Conservation (phyloP, 2,888 invertebrate genomes). For the Spodoptera littoralis region DNA sequence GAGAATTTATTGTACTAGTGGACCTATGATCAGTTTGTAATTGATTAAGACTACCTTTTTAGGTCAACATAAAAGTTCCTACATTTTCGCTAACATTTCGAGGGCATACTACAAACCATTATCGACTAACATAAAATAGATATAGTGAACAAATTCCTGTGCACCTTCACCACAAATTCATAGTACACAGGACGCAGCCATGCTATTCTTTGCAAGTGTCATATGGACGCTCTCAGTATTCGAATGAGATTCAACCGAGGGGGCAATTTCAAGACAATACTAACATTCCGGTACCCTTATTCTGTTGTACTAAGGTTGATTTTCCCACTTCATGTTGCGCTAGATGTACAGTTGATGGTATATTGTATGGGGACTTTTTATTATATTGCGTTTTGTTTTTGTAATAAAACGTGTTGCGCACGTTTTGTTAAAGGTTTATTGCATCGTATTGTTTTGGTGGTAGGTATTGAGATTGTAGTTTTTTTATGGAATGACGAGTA, state of each 20-base stretch:
- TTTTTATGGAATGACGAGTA: too few relatives aligned
- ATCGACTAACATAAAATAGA: too few relatives aligned
- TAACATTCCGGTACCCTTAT: slow-evolving; percentile 20
- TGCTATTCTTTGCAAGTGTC: slow-evolving; percentile 31
- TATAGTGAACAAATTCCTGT: too few relatives aligned
- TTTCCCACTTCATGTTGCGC: too few relatives aligned
- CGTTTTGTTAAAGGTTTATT: slow-evolving; percentile 24
- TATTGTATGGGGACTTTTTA: slow-evolving; percentile 21
- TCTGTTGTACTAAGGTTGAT: slow-evolving; percentile 5
- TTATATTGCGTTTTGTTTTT: slow-evolving; percentile 35
- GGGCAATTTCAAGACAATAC: slow-evolving; percentile 36
- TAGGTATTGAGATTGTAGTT: not conserved
- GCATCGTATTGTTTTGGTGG: slow-evolving; percentile 17
- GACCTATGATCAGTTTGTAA: too few relatives aligned
- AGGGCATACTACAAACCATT: too few relatives aligned
- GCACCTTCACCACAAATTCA: too few relatives aligned
- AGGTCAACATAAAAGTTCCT: too few relatives aligned
- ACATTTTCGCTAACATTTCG: too few relatives aligned
- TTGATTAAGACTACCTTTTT: too few relatives aligned
- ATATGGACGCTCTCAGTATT: slow-evolving; percentile 34
- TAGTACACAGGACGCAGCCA: slow-evolving; percentile 7
- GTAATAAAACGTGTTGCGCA: slow-evolving; percentile 37
- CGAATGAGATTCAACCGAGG: slow-evolving; percentile 49
- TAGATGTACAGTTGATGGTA: too few relatives aligned
- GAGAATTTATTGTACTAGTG: too few relatives aligned